These are phyloP conservation scores for Corythornis leucogaster DNA, from an alignment of 2,797 vertebrate genomes.

Conservation along the genomic window DNA sequence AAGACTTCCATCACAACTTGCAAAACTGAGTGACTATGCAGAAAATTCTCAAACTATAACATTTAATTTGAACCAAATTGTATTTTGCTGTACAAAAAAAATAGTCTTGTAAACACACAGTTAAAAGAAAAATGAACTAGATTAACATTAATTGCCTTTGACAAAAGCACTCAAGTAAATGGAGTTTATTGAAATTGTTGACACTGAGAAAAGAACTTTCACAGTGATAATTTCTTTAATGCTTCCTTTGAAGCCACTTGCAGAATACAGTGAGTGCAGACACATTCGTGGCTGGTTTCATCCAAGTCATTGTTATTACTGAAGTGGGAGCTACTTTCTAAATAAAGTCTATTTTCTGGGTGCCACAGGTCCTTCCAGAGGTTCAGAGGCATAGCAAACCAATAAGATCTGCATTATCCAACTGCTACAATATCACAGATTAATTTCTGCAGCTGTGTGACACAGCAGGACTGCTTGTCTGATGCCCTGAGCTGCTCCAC, in stretches of 20 bases:
- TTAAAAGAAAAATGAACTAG: conserved; percentile 29
- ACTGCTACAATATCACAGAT: neutral
- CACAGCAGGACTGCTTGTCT: neutral
- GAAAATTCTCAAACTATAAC: neutral
- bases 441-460: neutral
- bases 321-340: conserved; percentile 27
- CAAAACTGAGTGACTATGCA: neutral
- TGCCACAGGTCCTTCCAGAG: neutral
- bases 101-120: neutral
- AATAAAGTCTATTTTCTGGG: neutral
- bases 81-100: neutral
- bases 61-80: neutral
- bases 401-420: neutral
- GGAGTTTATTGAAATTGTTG: conserved; percentile 51
- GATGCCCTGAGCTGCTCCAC: neutral
- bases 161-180: conserved; percentile 42
- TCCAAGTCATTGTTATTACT: neutral
- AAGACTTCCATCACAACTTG: neutral
- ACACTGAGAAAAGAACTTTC: conserved; percentile 12
- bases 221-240: conserved; percentile 3
- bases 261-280: neutral
- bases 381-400: neutral
- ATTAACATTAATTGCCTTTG: conserved; percentile 51
- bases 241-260: neutral
- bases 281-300: neutral